Base-by-base conservation (phyloP, 2,113 vertebrate genomes). In the Gulo gulo region DNA sequence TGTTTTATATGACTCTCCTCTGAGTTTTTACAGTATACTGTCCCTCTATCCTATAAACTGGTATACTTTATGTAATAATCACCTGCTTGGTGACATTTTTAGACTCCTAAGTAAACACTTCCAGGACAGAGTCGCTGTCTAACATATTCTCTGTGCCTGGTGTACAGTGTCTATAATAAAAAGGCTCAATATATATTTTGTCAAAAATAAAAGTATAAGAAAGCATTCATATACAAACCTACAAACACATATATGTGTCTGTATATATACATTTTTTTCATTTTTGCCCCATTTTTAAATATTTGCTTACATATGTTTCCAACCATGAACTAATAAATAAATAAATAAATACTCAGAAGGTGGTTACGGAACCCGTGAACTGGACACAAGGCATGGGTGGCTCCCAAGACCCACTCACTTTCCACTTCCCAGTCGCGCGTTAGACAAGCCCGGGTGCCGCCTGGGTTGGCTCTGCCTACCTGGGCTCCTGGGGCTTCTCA, bases 391-490 rank as follows among this genome's bases (percentile, higher is more conserved):
- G 21, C 1, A 6, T 0, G 1, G 36, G n/a, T 45, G 73, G 26
- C 9, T 55, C 2, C 42, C 11, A 1, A 47, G 21, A 16, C 67
- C n/a, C 29, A 0, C 4, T 71, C 29, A n/a, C 29, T 55, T 34
- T 6, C 26, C 20, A 8, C 4, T 6, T 1, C 7, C 6, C n/a
- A 5, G n/a, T 26, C 34, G 1, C 6, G 6, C 0, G 4, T 71
- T 24, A 26, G 29, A 47, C 10, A 6, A 0, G 4, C 3, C 14
- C 1, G 1, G 10, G 31, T 6, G 57, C 69, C 2, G 13, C n/a
- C 18, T 21, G 12, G 24, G 15, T 24, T 16, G 1, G 3, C 10
- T 29, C 12, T 29, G 10, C 83, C 36, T 55, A 89, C 45, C 55
- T 63, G 45, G 9, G 15, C 2, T 81, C 42, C 0, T 4, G 1